phyloP scores from a whole-genome alignment of 2,888 invertebrate genomes.

The Heliconius ismenius region DNA sequence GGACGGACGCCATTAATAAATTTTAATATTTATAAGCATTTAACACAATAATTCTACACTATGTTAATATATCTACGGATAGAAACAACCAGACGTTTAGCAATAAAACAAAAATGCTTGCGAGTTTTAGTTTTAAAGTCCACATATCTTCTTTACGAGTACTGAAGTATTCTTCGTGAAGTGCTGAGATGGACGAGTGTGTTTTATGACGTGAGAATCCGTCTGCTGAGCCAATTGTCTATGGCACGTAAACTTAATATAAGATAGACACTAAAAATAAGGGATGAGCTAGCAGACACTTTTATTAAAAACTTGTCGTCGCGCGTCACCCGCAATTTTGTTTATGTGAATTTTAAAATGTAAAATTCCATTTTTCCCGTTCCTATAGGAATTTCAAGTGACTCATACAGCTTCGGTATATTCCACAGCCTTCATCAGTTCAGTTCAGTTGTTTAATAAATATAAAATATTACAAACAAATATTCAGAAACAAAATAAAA shows the following conservation, averaged over 20 bases:
- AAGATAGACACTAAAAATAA: constrained; percentile 13
- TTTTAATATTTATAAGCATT: neutral
- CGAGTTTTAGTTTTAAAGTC: constrained; percentile 19
- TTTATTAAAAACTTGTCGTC: neutral
- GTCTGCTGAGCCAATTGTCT: constrained; percentile 33
- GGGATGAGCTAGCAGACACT: neutral
- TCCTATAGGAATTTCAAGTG: no score
- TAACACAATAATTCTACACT: neutral
- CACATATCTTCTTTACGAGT: constrained; percentile 26
- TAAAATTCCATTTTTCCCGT: neutral
- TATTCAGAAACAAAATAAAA: neutral
- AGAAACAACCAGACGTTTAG: constrained; percentile 18
- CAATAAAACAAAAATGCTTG: constrained; percentile 19
- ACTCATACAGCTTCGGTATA: no score
- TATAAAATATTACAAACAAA: no score
- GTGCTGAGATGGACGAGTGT: constrained; percentile 25
- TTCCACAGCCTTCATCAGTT: no score
- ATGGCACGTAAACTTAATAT: constrained; percentile 23
- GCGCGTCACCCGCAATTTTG: neutral
- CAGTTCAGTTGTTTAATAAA: no score
- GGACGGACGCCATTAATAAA: neutral
- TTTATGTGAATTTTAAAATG: neutral
- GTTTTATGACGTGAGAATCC: constrained; percentile 32
- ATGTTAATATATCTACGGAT: neutral
- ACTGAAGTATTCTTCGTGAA: constrained; percentile 23